Base-by-base conservation (phyloP, 2,888 invertebrate genomes). In the Leptothorax acervorum region DNA sequence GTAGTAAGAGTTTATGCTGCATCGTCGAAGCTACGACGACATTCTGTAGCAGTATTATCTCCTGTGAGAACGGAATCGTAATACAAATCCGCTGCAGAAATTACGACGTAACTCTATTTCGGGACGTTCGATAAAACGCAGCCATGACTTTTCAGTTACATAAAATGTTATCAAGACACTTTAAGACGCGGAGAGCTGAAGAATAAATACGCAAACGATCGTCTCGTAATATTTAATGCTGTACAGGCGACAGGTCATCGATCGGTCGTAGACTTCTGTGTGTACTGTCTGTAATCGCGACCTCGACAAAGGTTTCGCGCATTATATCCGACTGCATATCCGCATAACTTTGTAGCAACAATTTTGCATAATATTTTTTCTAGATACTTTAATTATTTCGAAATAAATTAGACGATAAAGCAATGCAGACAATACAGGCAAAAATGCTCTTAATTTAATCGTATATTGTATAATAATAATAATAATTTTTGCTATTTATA, bases 141-240 rank as follows among this genome's bases (percentile, higher is more conserved):
- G 12, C 18, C n/a, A 45, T 60, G 35, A 71, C 48, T 71, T 66
- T 66, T 48, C 18, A 35, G 18, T 48, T 57, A 79, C 28, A 53
- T 68, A 35, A 78, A 73, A 55, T 12, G 55, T 68, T 35, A 57
- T 60, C 57, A 18, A 48, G 23, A 9, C 15, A 35, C 12, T 57
- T 79, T 11, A 60, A 60, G 12, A 71, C 6, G 48, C 11, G n/a
- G 18, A 68, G n/a, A 31, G n/a, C 12, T 48, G 28, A 71, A n/a
- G 39, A 73, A 60, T 68, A 45, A 78, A 68, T 79, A 73, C 35
- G 23, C 35, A 35, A 48, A 31, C 45, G 60, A 60, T 73, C 12
- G 45, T 60, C n/a, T 31, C 45, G 73, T 73, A 81, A 81, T 73
- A 79, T 73, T 81, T 81, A 81, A 81, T 81, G 73, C 9, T 5